Conservation (phyloP, 2,888 invertebrate species). For the Parelbella ahira region DNA sequence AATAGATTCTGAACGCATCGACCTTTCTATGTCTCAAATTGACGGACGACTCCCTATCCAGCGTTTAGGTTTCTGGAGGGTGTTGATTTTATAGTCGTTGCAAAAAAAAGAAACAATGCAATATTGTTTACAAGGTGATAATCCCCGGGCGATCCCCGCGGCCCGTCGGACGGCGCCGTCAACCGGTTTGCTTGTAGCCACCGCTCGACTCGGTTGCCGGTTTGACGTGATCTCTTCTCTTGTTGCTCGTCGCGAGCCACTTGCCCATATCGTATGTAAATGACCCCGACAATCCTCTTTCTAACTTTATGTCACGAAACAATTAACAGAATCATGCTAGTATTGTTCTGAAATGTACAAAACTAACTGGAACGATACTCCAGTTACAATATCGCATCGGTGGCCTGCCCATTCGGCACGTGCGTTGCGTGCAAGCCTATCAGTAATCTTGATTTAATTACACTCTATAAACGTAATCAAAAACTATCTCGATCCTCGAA, state of each 20-base stretch:
- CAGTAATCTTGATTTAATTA: constrained; percentile 27
- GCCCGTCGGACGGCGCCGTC: constrained; percentile 67
- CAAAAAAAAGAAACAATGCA: constrained; percentile 49
- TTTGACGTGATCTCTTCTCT: constrained; percentile 76
- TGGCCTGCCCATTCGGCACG: constrained; percentile 12
- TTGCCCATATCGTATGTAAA: constrained; percentile 69
- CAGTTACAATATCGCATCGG: constrained; percentile 11
- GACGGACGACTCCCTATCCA: no score
- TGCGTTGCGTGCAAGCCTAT: constrained; percentile 12
- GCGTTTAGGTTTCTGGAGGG: no score
- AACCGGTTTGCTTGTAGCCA: constrained; percentile 75
- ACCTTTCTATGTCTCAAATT: no score
- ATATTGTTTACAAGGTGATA: constrained; percentile 77
- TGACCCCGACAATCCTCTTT: constrained; percentile 59
- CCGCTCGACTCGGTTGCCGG: constrained; percentile 66
- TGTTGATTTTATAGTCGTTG: no score
- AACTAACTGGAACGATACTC: constrained; percentile 9
- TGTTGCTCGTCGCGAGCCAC: constrained; percentile 61
- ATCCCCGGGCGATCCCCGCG: constrained; percentile 53
- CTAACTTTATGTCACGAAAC: constrained; percentile 27
- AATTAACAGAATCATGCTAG: constrained; percentile 20
- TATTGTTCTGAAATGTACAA: constrained; percentile 11
- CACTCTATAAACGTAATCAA: neutral
- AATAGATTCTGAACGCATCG: no score
- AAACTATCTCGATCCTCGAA: neutral